Base-by-base conservation (phyloP, 2,888 invertebrate species). In the Bombylius major region DNA sequence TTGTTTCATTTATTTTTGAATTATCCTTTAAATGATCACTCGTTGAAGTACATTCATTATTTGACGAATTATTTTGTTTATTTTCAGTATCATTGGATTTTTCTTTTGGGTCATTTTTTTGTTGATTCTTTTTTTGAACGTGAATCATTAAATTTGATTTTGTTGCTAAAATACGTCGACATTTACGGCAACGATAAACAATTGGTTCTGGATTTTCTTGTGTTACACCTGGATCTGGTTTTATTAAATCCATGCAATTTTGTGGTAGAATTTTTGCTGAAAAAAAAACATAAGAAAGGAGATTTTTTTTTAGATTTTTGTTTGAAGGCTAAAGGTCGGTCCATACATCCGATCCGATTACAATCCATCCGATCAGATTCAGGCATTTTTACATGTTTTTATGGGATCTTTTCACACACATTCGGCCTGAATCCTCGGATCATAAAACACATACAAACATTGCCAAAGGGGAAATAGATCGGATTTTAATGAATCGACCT, bases 131-230 rank as follows among this genome's bases (percentile, higher is more conserved):
- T 59, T 63, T 60, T 11, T 58, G 56, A 34, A 78, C 70, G 67
- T 94, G 93, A 11, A 83, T 81, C 51, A 94, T 78, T 58, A 93
- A 77, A 69, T 91, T 89, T 54, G 81, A 82, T 66, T 86, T 88
- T 47, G 82, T 82, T 54, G 92, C 93, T n/a, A 94, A 79, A 32
- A 90, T 79, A 44, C 91, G 79, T 58, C 88, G 80, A 70, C 92
- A 92, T 67, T 84, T 86, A 67, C 80, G 84, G 70, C 93, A 93
- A 60, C 89, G 81, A 73, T 89, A 92, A 9, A 89, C 89, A 54
- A 84, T 81, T 1, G 90, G 89, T 64, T 90, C 89, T 0, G 91
- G 91, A 62, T 84, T 79, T 62, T 84, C 84, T 42, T 84, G 82
- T 1, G 79, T 80, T 55, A 88, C 69, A 0, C 84, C 86, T 0